Evolutionary conservation across 1,140 invertebrate genomes (phyloP), one percentile per base, ranked within the genome.

Genomic region (Tachypleus tridentatus): DNA sequence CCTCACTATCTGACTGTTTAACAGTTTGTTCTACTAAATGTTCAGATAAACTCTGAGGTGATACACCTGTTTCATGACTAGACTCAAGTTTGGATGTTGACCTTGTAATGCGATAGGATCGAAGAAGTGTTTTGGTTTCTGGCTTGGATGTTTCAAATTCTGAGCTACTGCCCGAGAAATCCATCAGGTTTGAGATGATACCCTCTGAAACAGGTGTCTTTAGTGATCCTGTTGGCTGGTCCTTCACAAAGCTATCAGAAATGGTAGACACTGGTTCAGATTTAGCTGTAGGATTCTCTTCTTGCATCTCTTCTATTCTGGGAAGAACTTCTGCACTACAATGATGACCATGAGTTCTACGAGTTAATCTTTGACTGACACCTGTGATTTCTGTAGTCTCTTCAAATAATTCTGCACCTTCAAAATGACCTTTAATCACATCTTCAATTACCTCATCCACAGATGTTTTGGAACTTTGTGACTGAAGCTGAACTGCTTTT

Each of bases 381-480:
- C 6, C 51, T 49, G 11, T 56, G 62, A 56, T 58, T 47, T n/a
- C 57, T 6, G 51, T 62, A 49, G 50, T 68, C 56, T 10, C 53
- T 67, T 6, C 47, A 10, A 48, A 52, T 9, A 51, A 58, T 5
- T 49, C 53, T 52, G 51, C 50, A 11, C 10, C 49, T 61, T 72
- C 62, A 51, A 66, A 66, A 58, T 71, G 58, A 10, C 86, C 84
- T 67, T 87, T 83, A 0, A 90, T 82, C 3, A 91, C 87, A 71
- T 93, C 89, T 65, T 93, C 91, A 68, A 93, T 91, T 1, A 87
- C 83, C 69, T 93, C 89, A 76, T 92, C 89, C 2, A 91, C 82
- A 0, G 87, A 87, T 60, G 81, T 89, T 52, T 68, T 67, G 56
- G 59, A 67, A 8, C n/a, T 48, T 57, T 71, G 68, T 10, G 65